These are phyloP conservation scores for Labeo calbasu DNA, from an alignment of 2,797 vertebrate genomes.

Conservation along the genomic window DNA sequence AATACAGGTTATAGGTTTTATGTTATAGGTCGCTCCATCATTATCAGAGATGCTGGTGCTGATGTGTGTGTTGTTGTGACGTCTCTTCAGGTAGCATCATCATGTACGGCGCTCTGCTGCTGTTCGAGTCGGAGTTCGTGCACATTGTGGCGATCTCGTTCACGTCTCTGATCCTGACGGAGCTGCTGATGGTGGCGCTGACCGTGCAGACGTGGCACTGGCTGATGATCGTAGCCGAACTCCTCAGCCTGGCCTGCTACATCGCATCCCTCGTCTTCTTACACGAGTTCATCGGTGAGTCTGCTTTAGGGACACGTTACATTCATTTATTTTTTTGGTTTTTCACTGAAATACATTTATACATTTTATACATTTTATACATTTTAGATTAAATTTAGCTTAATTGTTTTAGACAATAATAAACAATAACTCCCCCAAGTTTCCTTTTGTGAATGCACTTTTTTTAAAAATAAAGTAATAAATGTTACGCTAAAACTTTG, in stretches of 20 bases:
- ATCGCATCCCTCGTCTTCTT: slow-evolving; percentile 96
- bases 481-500: background rate
- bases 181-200: slow-evolving; percentile 97
- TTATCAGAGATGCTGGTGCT: background rate
- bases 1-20: background rate
- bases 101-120: slow-evolving; percentile 95
- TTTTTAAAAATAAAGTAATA: too few relatives aligned
- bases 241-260: slow-evolving; percentile 94
- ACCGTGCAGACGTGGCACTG: slow-evolving; percentile 99
- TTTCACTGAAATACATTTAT: background rate
- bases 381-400: background rate
- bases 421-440: too few relatives aligned
- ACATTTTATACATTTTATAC: too few relatives aligned
- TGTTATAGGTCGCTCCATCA: background rate
- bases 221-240: slow-evolving; percentile 97
- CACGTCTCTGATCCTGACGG: slow-evolving; percentile 95
- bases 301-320: background rate
- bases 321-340: background rate
- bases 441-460: too few relatives aligned
- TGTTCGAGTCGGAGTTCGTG: slow-evolving; percentile 97
- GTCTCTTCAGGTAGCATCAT: slow-evolving; percentile 91
- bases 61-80: background rate
- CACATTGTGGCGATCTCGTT: slow-evolving; percentile 98
- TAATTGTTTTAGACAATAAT: background rate
- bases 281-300: slow-evolving; percentile 94